Conservation (phyloP, 2,888 invertebrate genomes). For the Lepidochitona cinerea region DNA sequence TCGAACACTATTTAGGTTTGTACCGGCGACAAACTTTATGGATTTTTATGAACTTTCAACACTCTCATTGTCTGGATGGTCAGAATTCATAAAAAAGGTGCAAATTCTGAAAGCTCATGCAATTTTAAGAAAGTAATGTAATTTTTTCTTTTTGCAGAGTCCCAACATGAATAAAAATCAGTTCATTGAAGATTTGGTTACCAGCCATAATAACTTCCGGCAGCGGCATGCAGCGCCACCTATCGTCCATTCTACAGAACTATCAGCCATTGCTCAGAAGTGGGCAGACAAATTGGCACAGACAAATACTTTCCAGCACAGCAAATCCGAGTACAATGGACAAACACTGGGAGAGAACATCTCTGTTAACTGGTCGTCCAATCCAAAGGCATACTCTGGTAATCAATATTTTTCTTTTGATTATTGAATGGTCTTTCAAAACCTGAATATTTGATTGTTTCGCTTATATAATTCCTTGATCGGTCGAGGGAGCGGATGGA, state of each 20-base stretch:
- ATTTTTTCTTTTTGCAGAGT: slow-evolving; percentile 23
- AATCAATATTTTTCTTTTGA: too few relatives aligned
- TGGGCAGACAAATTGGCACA: slow-evolving; percentile 91
- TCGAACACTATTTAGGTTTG: too few relatives aligned
- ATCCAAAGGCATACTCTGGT: slow-evolving; percentile 31
- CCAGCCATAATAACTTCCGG: slow-evolving; percentile 60
- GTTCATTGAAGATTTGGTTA: slow-evolving; percentile 57
- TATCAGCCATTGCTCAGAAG: slow-evolving; percentile 75
- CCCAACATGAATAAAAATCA: slow-evolving; percentile 38
- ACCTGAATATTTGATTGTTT: not conserved
- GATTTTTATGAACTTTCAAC: too few relatives aligned
- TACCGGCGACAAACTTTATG: too few relatives aligned
- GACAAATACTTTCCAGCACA: slow-evolving; percentile 82
- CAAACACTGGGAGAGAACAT: slow-evolving; percentile 72
- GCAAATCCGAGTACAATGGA: slow-evolving; percentile 83
- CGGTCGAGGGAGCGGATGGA: too few relatives aligned
- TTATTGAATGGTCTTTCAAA: too few relatives aligned
- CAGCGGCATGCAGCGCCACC: slow-evolving; percentile 61
- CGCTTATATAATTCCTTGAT: too few relatives aligned
- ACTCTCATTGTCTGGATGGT: too few relatives aligned
- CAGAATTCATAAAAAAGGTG: too few relatives aligned
- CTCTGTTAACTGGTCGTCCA: slow-evolving; percentile 49
- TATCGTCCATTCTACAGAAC: slow-evolving; percentile 47
- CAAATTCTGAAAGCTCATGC: too few relatives aligned
- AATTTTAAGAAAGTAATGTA: too few relatives aligned